These are phyloP conservation scores for Onychostruthus taczanowskii DNA, from an alignment of 2,113 vertebrate species.

Conservation along the genomic window DNA sequence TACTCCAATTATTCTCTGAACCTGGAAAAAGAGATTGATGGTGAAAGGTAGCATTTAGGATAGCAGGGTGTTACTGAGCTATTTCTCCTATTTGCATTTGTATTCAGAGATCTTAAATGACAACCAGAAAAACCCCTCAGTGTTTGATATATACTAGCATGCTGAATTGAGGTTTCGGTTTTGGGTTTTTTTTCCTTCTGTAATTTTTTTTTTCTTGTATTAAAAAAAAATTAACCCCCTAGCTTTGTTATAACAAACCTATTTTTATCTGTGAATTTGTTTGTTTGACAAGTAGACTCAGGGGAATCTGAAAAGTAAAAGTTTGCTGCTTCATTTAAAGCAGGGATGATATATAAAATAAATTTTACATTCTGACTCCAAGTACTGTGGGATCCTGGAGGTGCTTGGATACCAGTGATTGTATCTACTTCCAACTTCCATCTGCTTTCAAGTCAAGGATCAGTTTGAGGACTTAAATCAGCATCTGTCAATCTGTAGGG, in stretches of 20 bases:
- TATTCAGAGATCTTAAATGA: not conserved
- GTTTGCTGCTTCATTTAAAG: not conserved
- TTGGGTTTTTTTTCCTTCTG: not conserved
- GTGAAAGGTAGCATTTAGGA: not conserved
- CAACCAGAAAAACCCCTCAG: not conserved
- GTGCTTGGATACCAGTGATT: not conserved
- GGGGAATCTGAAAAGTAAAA: not conserved
- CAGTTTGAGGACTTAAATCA: constrained; percentile 3
- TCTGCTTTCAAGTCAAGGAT: constrained; percentile 18
- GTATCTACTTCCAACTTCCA: not conserved
- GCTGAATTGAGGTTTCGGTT: not conserved
- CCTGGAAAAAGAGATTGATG: not conserved
- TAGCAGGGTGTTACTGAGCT: not conserved
- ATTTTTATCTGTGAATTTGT: not conserved
- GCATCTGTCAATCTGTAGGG: constrained; percentile 5
- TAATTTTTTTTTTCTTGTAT: not conserved
- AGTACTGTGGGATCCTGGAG: not conserved
- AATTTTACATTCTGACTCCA: not conserved
- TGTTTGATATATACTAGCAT: not conserved
- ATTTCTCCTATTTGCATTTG: not conserved
- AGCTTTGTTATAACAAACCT: not conserved
- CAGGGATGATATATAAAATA: not conserved
- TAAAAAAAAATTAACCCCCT: not conserved
- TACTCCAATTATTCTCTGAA: not conserved
- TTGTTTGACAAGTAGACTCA: not conserved